Conservation (phyloP, 2,797 vertebrate genomes). For the Sebastes matsubarae region DNA sequence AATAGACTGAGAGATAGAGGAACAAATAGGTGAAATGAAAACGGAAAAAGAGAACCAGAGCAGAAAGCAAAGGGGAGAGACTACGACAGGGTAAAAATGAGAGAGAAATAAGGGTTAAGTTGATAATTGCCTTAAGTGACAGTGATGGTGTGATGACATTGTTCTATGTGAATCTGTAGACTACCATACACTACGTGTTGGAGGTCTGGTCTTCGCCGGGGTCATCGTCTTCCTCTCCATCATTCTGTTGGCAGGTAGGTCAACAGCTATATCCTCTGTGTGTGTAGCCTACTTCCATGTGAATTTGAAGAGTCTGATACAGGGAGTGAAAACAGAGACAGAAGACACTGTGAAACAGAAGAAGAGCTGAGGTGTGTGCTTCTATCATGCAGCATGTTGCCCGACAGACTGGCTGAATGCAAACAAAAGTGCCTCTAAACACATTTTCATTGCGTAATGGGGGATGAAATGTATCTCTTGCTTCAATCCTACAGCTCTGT, state of each 20-base stretch:
- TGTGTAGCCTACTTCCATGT: not conserved
- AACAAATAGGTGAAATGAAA: not conserved
- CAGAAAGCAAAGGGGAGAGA: not conserved
- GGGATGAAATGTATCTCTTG: not conserved
- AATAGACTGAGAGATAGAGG: not conserved
- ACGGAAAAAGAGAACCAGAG: not conserved
- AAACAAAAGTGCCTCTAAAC: not conserved
- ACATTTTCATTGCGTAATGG: not conserved
- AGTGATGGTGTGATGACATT: conserved; percentile 4
- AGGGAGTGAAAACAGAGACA: not conserved
- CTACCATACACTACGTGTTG: conserved; percentile 78
- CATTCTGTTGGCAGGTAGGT: conserved; percentile 79
- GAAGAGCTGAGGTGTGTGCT: not conserved
- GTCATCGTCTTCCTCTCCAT: conserved; percentile 78
- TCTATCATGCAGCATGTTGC: not conserved
- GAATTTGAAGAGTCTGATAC: not conserved
- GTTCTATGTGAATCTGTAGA: conserved; percentile 64
- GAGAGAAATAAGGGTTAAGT: not conserved
- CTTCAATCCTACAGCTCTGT: not conserved
- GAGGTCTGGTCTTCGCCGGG: conserved; percentile 78
- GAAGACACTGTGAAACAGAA: not conserved
- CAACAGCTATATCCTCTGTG: not conserved
- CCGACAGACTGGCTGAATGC: not conserved
- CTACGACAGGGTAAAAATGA: not conserved
- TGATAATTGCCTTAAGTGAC: not conserved